These are phyloP conservation scores for Heliothis peltigera DNA, from an alignment of 2,888 invertebrate genomes.

Conservation along the genomic window DNA sequence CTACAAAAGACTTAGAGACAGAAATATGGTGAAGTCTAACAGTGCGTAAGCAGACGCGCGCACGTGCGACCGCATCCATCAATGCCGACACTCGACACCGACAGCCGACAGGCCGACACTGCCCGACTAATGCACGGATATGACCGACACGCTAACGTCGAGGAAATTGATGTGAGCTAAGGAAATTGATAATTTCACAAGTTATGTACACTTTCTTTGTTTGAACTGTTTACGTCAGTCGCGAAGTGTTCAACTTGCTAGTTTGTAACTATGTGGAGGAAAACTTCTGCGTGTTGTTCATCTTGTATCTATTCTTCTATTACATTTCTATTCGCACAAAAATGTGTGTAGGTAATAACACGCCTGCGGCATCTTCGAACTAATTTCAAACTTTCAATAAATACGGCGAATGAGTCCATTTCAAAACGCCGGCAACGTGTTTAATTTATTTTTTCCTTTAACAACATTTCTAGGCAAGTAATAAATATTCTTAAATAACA, in stretches of 20 bases:
- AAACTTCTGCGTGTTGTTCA: neutral
- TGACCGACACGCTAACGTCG: constrained; percentile 18
- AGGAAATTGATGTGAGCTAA: constrained; percentile 23
- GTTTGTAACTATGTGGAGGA: neutral
- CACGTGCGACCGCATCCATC: constrained; percentile 53
- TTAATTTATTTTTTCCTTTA: too few species aligned
- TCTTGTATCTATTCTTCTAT: too few species aligned
- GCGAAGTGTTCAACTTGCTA: neutral
- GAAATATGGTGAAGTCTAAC: constrained; percentile 23
- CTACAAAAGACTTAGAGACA: constrained; percentile 19
- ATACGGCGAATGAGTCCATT: too few species aligned
- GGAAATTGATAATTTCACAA: constrained; percentile 8
- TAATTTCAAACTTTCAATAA: too few species aligned
- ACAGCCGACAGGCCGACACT: constrained; percentile 5
- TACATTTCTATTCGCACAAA: too few species aligned
- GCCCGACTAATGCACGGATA: constrained; percentile 50
- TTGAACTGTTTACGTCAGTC: neutral
- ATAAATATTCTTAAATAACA: too few species aligned
- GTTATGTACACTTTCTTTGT: neutral
- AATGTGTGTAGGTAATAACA: too few species aligned
- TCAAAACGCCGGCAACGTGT: too few species aligned
- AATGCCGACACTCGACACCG: constrained; percentile 43
- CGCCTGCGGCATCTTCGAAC: too few species aligned
- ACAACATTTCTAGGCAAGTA: too few species aligned
- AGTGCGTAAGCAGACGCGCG: neutral